Conservation (phyloP, 2,888 invertebrate species). For the Conus canariensis region DNA sequence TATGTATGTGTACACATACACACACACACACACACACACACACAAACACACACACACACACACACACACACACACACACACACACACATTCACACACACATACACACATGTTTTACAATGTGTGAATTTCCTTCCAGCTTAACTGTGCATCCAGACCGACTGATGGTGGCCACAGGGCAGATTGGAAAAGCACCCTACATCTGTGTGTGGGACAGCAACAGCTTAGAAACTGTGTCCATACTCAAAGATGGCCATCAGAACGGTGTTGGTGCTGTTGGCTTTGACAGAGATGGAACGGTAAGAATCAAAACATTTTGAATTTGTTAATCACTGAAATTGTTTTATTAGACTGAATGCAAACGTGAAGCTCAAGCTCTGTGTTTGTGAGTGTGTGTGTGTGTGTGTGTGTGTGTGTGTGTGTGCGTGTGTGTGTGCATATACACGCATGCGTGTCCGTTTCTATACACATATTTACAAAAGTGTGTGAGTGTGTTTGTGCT, state of each 20-base stretch:
- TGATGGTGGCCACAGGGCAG: conserved; percentile 79
- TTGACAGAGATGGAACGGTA: conserved; percentile 76
- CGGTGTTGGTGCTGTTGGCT: conserved; percentile 77
- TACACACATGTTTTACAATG: background rate
- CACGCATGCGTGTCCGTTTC: too few species aligned
- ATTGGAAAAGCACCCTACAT: conserved; percentile 78
- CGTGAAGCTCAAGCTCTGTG: too few species aligned
- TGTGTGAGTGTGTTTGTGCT: too few species aligned
- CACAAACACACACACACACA: too few species aligned
- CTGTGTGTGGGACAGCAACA: conserved; percentile 78
- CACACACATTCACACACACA: too few species aligned
- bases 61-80: too few species aligned
- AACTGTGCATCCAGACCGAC: conserved; percentile 77
- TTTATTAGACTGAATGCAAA: background rate
- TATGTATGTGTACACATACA: too few species aligned
- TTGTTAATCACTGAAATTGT: too few species aligned
- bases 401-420: too few species aligned
- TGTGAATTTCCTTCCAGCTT: conserved; percentile 68
- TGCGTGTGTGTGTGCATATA: too few species aligned
- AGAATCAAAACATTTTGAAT: conserved; percentile 35
- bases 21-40: too few species aligned
- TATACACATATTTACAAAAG: too few species aligned
- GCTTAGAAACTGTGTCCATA: conserved; percentile 76
- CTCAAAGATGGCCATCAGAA: conserved; percentile 78
- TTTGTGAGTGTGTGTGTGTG: background rate